Conservation (phyloP, 2,888 invertebrate genomes). For the Ariolimax columbianus region DNA sequence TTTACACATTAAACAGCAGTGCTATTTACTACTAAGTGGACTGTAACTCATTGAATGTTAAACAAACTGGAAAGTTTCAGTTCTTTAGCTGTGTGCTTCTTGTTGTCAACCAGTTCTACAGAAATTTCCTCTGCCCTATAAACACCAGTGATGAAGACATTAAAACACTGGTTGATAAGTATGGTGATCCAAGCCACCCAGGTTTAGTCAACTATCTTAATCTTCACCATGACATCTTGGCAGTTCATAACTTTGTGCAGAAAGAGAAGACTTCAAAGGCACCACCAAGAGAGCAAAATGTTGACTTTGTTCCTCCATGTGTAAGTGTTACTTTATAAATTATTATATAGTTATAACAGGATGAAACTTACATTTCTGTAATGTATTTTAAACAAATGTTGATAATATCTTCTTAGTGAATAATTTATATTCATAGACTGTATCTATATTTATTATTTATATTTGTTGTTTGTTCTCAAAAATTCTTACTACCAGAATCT, state of each 20-base stretch:
- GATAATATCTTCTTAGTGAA: too few relatives aligned
- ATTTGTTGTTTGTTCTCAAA: too few relatives aligned
- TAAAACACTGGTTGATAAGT: slow-evolving; percentile 74
- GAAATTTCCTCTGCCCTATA: slow-evolving; percentile 77
- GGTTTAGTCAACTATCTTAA: slow-evolving; percentile 78
- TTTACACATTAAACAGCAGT: too few relatives aligned
- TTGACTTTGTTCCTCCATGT: slow-evolving; percentile 61
- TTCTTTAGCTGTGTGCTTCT: background rate
- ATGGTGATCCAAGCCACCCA: slow-evolving; percentile 73
- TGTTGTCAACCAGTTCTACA: slow-evolving; percentile 72
- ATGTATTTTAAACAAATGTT: too few relatives aligned
- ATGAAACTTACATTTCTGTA: too few relatives aligned
- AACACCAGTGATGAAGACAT: slow-evolving; percentile 76
- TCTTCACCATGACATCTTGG: slow-evolving; percentile 77
- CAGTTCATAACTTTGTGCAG: slow-evolving; percentile 54
- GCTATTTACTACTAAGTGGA: background rate
- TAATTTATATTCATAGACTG: too few relatives aligned
- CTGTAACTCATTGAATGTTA: background rate
- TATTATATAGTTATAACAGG: too few relatives aligned
- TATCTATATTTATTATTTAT: too few relatives aligned
- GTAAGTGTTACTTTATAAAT: slow-evolving; percentile 54
- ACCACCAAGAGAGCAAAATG: slow-evolving; percentile 56
- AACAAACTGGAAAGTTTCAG: background rate
- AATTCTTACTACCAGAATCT: too few relatives aligned
- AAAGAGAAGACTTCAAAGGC: slow-evolving; percentile 58